Base-by-base conservation (phyloP, 2,797 vertebrate species). In the Xenopus petersii region DNA sequence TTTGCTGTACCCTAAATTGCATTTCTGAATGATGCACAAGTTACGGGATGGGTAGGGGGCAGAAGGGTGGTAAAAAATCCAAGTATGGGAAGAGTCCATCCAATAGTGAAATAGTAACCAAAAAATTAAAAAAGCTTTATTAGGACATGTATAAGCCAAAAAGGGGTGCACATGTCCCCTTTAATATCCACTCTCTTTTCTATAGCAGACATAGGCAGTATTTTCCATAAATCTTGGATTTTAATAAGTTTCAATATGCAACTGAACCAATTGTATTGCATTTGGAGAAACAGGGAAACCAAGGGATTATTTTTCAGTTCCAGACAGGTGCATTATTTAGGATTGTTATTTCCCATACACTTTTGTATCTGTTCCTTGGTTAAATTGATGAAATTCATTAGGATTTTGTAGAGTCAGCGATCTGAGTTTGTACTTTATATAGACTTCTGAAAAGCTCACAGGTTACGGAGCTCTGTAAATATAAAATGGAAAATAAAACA, bases 351-450 rank as follows among this genome's bases (percentile, higher is more conserved):
- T n/a, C 1, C 55, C 51, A 15, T 0, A 0, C 36, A 8, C 0
- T 70, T 73, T 75, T 67, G 36, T 66, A 26, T 24, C 1, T 17
- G 66, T 55, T 66, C 70, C 70, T 74, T 56, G 9, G 80, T 84
- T 17, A 64, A 82, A 86, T 66, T 71, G 82, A 88, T 86, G 83
- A 70, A 68, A 81, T 79, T 81, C 81, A 63, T 87, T 83, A 81
- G 0, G 0, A 0, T 72, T 64, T 2, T 64, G 80, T 72, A 64
- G 0, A 75, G 80, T 84, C 83, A 84, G 83, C 81, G 61, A 2
- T 59, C 16, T 12, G 12, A 63, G 64, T 16, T 6, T 24, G 13
- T 55, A 2, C 46, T n/a, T 56, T 56, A 56, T 56, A 56, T 17
- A 56, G 2, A 51, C 49, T 12, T 51, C 49, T 10, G 15, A 51